Evolutionary conservation across 1,140 invertebrate genomes (phyloP), one percentile per base, ranked within the genome.

Genomic region (Conus ventricosus): DNA sequence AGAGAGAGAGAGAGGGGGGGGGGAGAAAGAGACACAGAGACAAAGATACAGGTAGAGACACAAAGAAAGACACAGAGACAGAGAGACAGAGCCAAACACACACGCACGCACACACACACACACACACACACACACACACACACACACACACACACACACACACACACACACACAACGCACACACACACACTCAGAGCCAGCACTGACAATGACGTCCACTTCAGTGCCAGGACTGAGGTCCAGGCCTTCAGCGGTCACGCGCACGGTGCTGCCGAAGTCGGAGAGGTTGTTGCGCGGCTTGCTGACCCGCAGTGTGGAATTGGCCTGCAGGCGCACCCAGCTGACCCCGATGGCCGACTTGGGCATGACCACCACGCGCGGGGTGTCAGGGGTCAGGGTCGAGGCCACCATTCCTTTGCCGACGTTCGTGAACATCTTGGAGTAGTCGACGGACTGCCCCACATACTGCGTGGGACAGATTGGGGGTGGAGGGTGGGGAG

Each of bases 161-260:
- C 54, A 53, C 54, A 51, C 39, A 82, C 54, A 51, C 80, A 51
- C 80, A 53, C 80, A 51, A 13, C 11, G 1, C 0, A 20, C 67
- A 13, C 67, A 71, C 23, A 20, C 67, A 71, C 67, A 71, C 51
- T 3, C 11, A n/a, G 15, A 7, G 0, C 27, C 11, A 6, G 15
- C 84, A 85, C 57, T 85, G 23, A 85, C 63, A 25, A 88, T 84
- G 6, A 82, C 57, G 23, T 81, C 17, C 51, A 81, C 15, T 54
- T 81, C 39, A 25, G 80, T 81, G 39, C 80, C 80, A 5, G 39
- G 5, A 10, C 17, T 81, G 17, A 81, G 6, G 80, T 51, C 20
- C 51, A 81, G 80, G 2, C 53, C 8, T 4, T 39, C 80, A 4
- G 51, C 51, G 39, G 17, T 25, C 51, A 81, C 0, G 27, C 8